Base-by-base conservation (phyloP, 2,113 vertebrate genomes). In the Notothenia rossii region DNA sequence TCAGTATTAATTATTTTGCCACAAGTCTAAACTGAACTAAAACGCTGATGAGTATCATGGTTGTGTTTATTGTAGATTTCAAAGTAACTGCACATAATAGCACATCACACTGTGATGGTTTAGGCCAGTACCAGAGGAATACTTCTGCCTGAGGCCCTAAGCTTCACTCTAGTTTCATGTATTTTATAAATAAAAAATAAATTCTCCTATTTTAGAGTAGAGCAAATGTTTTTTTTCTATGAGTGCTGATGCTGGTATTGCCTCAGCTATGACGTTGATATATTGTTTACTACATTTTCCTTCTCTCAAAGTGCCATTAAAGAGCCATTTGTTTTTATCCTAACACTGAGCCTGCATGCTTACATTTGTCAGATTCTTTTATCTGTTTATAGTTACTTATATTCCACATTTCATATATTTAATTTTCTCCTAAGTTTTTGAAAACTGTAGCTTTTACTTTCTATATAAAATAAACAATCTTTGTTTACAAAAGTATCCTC, bases 281-380 rank as follows among this genome's bases (percentile, higher is more conserved):
- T 87, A 89, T 91, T 72, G 61, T 85, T 91, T 89, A 78, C 88
- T 89, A 80, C 48, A 70, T 82, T 93, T 87, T 86, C 36, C 71
- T 86, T 77, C 58, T 86, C 77, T 90, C 80, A 74, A 92, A 89
- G 88, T 94, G 88, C 92, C 92, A 89, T 92, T 93, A 88, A 92
- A 92, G 88, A 94, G 85, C 88, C 90, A 80, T 91, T 89, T 88
- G 63, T 87, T 90, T 88, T 87, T 86, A 91, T 92, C 91, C 91
- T 94, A 95, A 94, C 95, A 89, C 89, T 92, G 89, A 94, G 87
- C 93, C 87, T 96, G 95, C 96, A 96, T 97, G 96, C 95, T 96
- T 96, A 94, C 93, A 88, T 79, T 95, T 77, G 86, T 79, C 79
- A 71, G 91, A 92, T 93, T 92, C 77, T 86, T 88, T 84, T 79